phyloP scores from a whole-genome alignment of 2,113 vertebrate genomes.

The Microtus ochrogaster region DNA sequence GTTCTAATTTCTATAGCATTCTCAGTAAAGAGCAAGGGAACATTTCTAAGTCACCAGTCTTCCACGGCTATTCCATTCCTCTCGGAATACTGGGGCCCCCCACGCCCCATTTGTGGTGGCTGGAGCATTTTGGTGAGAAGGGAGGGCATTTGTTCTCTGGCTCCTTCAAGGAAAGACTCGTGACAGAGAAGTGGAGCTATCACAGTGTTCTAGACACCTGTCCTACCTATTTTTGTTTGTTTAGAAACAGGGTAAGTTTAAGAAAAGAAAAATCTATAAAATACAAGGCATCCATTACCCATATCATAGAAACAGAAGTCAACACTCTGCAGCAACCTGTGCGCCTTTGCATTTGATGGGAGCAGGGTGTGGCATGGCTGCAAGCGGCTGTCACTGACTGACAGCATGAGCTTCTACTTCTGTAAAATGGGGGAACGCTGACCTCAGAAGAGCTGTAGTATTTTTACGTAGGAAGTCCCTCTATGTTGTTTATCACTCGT shows the following conservation, averaged over 20 bases:
- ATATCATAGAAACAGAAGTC: conserved; percentile 2
- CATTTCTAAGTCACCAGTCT: not conserved
- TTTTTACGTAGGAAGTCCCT: conserved; percentile 5
- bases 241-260: conserved; percentile 7
- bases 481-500: not conserved
- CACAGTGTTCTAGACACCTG: not conserved
- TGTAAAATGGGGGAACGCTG: not conserved
- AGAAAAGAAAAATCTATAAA: not conserved
- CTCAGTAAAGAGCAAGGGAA: not conserved
- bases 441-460: conserved; percentile 7
- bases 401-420: not conserved
- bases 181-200: not conserved
- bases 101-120: not conserved
- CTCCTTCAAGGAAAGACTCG: not conserved
- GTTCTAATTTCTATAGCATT: not conserved
- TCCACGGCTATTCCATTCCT: not conserved
- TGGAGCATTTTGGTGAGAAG: not conserved
- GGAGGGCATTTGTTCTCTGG: not conserved
- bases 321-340: not conserved
- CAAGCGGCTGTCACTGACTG: not conserved
- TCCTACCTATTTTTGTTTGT: conserved; percentile 22
- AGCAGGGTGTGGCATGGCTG: not conserved
- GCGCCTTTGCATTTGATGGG: not conserved
- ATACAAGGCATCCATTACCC: not conserved
- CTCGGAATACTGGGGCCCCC: not conserved